phyloP scores from a whole-genome alignment of 1,140 invertebrate genomes.

The Phortica variegata region DNA sequence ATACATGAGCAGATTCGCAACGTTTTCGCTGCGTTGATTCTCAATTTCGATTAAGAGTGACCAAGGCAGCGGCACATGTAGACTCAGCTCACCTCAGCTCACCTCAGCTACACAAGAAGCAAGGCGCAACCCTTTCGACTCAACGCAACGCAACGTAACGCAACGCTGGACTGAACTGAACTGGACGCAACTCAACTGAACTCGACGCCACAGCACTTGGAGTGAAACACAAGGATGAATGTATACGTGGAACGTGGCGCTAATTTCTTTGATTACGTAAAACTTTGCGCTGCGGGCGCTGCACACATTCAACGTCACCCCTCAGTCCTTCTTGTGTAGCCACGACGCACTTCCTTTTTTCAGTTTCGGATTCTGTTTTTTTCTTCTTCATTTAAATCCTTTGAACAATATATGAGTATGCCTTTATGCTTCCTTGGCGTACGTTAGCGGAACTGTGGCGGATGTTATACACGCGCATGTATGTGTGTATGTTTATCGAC shows the following conservation, averaged over 20 bases:
- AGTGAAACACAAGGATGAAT: slow-evolving; percentile 33
- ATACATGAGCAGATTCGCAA: background rate
- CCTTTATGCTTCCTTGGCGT: too few relatives aligned
- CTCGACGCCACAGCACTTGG: slow-evolving; percentile 18
- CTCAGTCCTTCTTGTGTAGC: slow-evolving; percentile 7
- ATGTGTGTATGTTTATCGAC: background rate
- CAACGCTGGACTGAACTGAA: too few relatives aligned
- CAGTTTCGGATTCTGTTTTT: background rate
- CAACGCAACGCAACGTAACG: too few relatives aligned
- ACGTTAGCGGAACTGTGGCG: too few relatives aligned
- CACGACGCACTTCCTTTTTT: background rate
- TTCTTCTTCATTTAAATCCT: background rate
- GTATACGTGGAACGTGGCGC: slow-evolving; percentile 44
- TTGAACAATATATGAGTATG: too few relatives aligned
- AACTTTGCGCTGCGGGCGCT: slow-evolving; percentile 19
- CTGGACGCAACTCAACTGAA: slow-evolving; percentile 1
- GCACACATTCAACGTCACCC: slow-evolving; percentile 13
- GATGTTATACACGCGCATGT: background rate
- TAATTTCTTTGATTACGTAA: slow-evolving; percentile 53
- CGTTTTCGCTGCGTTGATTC: slow-evolving; percentile 40
- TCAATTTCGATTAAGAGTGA: slow-evolving; percentile 22
- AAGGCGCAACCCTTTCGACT: too few relatives aligned
- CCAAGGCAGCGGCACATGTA: slow-evolving; percentile 1
- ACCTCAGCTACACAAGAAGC: slow-evolving; percentile 16
- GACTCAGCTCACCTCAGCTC: slow-evolving; percentile 10